Evolutionary conservation across 2,888 invertebrate genomes (phyloP), one percentile per base, ranked within the genome.

Genomic region (Holacanthella duospinosa): DNA sequence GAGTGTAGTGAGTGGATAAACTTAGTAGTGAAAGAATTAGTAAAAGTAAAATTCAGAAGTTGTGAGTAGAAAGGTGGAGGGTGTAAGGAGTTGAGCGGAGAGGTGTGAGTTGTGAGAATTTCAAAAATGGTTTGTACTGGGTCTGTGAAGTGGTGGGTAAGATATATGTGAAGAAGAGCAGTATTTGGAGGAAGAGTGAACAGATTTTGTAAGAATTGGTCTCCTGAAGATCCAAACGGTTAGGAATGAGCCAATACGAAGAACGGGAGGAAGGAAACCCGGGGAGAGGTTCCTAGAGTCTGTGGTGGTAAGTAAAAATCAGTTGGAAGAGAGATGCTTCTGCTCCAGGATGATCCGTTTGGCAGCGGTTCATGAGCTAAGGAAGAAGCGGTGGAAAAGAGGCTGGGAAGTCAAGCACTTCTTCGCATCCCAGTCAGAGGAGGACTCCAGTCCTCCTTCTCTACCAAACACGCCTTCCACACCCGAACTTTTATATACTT

Each of bases 391-490:
- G 59, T 59, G 57, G 59, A 28, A 57, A 60, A 59, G 16, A 61
- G 58, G 66, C 65, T 61, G 68, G 69, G 65, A 64, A 65, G 21
- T 4, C n/a, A 21, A 4, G 12, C 4, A 48, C 4, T 48, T 6
- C 36, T 36, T 16, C 36, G 6, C 9, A 36, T 36, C 36, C 36
- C 36, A 36, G 36, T 48, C 19, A 21, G 66, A 68, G 69, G 67
- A 66, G 67, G 64, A 65, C 64, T 67, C 62, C 69, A 64, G 68
- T 68, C 68, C 65, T 68, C 68, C 65, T 21, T n/a, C 19, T 21
- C 48, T 48, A 21, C 4, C 6, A 64, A 66, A 66, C 67, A 66
- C 71, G 71, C 71, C 71, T 66, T 60, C 63, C 65, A 68, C 59
- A 68, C 68, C 66, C 69, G 65, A 53, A 65, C 64, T 67, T 60